Base-by-base conservation (phyloP, 1,140 invertebrate genomes). In the Varroa destructor region DNA sequence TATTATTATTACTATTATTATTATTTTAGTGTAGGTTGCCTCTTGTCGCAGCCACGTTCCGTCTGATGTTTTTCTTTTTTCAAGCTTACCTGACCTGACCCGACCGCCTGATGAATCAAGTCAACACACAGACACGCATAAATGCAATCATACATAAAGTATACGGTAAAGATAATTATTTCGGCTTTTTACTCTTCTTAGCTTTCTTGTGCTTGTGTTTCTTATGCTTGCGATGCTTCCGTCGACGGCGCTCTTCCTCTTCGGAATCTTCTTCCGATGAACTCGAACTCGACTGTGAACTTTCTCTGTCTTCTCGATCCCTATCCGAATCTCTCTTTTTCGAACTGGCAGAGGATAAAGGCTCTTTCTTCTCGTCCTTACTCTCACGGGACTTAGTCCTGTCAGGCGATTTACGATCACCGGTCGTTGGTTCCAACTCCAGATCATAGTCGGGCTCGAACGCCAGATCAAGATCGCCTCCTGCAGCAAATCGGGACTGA, bases 141-240 rank as follows among this genome's bases (percentile, higher is more conserved):
- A 25, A 25, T 25, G 25, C 25, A 25, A 25, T 25, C 25, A 25
- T 25, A 25, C 25, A 25, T 25, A 25, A 25, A 25, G 25, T 25
- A 25, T 25, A 25, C 25, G 40, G 3, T 42, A 58, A 5, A 12
- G 3, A 36, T 67, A 12, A 67, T 36, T 46, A 14, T 37, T 67
- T 67, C 12, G 46, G 12, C 46, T 67, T 67, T 46, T 67, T 67
- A 37, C 37, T 67, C 37, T 67, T 67, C 37, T 67, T 67, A 12
- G 61, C 61, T 8, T 67, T 67, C 36, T 67, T 67, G 61, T 67
- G 61, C 37, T 67, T 67, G 61, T 67, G 40, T 37, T 67, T 67
- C 61, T 67, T 67, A 37, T 67, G 61, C 8, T 67, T 67, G 12
- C 61, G 61, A 67, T 67, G 61, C 61, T 67, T 67, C 37, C 61